phyloP scores from a whole-genome alignment of 2,888 invertebrate species.

The Temnothorax ravouxi region DNA sequence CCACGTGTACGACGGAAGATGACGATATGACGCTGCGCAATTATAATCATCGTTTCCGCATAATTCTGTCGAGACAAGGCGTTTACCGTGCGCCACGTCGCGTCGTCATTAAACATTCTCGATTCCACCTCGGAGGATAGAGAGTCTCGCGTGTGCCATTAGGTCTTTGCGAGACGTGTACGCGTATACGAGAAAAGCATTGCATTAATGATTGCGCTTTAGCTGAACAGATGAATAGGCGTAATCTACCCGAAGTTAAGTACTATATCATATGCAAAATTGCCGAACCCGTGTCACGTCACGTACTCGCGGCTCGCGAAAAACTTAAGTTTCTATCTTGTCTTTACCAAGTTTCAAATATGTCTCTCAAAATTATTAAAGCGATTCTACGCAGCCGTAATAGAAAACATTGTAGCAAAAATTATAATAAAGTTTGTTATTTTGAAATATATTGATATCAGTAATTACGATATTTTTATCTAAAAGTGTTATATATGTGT shows the following conservation, averaged over 20 bases:
- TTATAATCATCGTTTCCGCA: conserved; percentile 44
- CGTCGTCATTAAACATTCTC: conserved; percentile 46
- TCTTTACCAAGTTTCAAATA: not conserved
- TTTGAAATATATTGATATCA: not conserved
- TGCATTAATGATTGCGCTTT: conserved; percentile 51
- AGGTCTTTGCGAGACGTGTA: not conserved
- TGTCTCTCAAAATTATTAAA: not conserved
- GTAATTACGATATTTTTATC: not conserved
- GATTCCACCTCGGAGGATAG: conserved; percentile 43
- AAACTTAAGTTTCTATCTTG: not conserved
- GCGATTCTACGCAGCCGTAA: not conserved
- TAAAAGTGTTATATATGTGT: not conserved
- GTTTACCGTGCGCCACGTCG: conserved; percentile 14
- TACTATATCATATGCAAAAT: conserved; percentile 14
- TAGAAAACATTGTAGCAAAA: not conserved
- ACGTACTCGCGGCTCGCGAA: conserved; percentile 1
- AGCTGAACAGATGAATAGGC: conserved; percentile 32
- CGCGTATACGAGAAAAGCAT: conserved; percentile 35
- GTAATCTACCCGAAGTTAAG: conserved; percentile 34
- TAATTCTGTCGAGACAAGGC: conserved; percentile 33
- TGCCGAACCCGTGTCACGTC: conserved; percentile 30
- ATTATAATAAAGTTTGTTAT: not conserved
- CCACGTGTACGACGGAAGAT: not conserved
- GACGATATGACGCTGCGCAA: not conserved
- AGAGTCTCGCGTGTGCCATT: conserved; percentile 30